Evolutionary conservation across 2,797 vertebrate genomes (phyloP).

Genomic region (Cossypha heuglini): DNA sequence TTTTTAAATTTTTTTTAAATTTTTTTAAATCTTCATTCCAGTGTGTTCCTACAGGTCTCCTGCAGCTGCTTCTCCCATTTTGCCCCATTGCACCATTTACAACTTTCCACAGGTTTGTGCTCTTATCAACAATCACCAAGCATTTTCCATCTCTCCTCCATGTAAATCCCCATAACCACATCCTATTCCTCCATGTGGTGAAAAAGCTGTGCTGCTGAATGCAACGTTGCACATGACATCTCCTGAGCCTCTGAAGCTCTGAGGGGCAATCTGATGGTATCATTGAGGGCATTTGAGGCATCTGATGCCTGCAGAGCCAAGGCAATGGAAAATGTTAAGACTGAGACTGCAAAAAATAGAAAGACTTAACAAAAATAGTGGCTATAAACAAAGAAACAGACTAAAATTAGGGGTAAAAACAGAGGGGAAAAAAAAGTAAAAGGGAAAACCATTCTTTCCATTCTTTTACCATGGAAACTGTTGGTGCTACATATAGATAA

Average conservation of each 20-base stretch:
- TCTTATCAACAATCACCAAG: background rate
- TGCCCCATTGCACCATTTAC: background rate
- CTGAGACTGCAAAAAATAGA: background rate
- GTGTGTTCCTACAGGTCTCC: background rate
- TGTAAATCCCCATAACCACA: background rate
- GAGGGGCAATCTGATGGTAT: background rate
- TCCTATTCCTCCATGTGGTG: background rate
- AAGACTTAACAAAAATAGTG: background rate
- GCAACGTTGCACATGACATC: background rate
- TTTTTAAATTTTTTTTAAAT: background rate
- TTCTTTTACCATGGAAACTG: background rate
- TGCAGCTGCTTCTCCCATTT: background rate
- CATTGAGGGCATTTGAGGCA: background rate
- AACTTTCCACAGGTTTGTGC: rapidly evolving
- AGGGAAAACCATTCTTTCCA: background rate
- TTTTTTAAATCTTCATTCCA: background rate
- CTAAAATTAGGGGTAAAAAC: background rate
- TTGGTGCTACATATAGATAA: background rate
- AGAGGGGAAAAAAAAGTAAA: background rate
- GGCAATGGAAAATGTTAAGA: background rate
- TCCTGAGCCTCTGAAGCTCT: background rate
- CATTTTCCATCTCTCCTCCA: background rate
- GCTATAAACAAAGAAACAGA: background rate
- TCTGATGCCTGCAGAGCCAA: background rate
- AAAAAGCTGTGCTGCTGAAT: background rate